Conservation (phyloP, 2,888 invertebrate species). For the Leptinotarsa tumamoca region DNA sequence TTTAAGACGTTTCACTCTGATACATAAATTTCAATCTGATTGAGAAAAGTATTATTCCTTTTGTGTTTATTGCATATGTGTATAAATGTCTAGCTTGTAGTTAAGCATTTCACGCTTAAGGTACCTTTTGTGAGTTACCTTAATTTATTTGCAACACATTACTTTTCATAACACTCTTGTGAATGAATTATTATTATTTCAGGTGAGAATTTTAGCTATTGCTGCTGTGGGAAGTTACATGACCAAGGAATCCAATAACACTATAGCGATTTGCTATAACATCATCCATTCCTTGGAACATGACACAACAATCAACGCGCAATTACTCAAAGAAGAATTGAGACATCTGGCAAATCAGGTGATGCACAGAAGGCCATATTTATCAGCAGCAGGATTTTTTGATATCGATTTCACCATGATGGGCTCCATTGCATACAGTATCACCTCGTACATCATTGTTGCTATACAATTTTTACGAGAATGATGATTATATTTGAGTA, state of each 20-base stretch:
- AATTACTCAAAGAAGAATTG: constrained; percentile 41
- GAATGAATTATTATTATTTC: not conserved
- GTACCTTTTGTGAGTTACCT: too few relatives aligned
- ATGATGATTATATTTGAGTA: too few relatives aligned
- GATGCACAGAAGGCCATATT: constrained; percentile 43
- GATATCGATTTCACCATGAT: constrained; percentile 50
- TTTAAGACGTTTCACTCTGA: too few relatives aligned
- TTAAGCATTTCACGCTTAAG: too few relatives aligned
- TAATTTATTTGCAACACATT: too few relatives aligned
- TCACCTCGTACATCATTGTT: constrained; percentile 56
- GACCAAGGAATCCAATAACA: constrained; percentile 24
- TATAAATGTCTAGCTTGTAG: too few relatives aligned
- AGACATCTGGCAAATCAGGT: constrained; percentile 46
- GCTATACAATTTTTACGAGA: constrained; percentile 50
- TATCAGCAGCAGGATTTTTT: constrained; percentile 55
- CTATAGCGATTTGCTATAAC: constrained; percentile 31
- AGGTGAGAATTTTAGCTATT: constrained; percentile 22
- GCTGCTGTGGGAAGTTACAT: constrained; percentile 29
- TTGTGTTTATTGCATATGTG: too few relatives aligned
- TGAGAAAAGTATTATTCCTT: too few relatives aligned
- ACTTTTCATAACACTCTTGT: too few relatives aligned
- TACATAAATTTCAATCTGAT: too few relatives aligned
- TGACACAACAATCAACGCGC: not conserved
- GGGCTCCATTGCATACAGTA: constrained; percentile 52
- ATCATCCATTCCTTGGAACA: constrained; percentile 17